A percentile compares a stretch with the other conserved stretches of the same genome.
Conservation (phyloP, 2,113 vertebrate species). For the Sinocyclocheilus grahami region DNA sequence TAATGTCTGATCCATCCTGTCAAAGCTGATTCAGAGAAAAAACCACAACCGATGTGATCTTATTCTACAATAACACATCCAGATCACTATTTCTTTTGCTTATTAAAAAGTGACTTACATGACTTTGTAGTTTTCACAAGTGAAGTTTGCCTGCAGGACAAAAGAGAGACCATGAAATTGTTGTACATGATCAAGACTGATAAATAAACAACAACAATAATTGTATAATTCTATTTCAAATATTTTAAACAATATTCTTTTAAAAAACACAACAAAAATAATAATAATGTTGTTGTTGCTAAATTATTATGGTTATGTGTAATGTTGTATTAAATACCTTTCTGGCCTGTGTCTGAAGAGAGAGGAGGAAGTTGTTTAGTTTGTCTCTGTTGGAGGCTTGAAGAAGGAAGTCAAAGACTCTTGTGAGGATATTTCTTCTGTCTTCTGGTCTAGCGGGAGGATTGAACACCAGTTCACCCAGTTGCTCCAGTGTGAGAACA, state of each 20-base stretch:
- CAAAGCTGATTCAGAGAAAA: conserved; percentile 17
- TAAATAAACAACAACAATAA: background rate
- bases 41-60: no score
- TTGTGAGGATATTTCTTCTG: background rate
- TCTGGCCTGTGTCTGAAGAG: conserved; percentile 2
- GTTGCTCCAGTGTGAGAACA: background rate
- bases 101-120: conserved; percentile 16
- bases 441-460: background rate
- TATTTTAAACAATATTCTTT: background rate
- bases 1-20: background rate
- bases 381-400: background rate
- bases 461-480: conserved; percentile 16
- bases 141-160: conserved; percentile 26
- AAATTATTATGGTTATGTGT: background rate
- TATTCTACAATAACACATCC: background rate
- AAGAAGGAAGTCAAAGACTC: conserved; percentile 29
- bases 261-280: background rate
- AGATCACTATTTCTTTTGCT: background rate
- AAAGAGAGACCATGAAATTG: background rate
- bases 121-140: conserved; percentile 11
- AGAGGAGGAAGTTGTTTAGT: background rate
- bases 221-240: background rate
- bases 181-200: background rate
- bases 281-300: no score
- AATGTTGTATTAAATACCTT: background rate